Evolutionary conservation across 2,888 invertebrate genomes (phyloP).

Genomic region (Rhagonycha fulva): DNA sequence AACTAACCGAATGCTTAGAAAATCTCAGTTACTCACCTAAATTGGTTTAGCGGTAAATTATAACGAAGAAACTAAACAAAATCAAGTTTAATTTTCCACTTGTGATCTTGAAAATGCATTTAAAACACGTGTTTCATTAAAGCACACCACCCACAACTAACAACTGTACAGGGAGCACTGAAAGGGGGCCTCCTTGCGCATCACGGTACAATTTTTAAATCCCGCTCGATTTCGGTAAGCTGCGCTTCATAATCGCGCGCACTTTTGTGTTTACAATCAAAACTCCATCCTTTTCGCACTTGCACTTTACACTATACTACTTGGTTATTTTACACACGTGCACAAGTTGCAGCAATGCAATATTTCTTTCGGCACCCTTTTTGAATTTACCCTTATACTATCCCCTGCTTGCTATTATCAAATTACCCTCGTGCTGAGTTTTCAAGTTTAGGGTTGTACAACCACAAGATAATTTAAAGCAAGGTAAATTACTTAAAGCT

Average conservation of each 20-base stretch:
- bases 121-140: constrained; percentile 34
- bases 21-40: background rate
- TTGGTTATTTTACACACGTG: constrained; percentile 7
- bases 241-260: constrained; percentile 35
- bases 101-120: constrained; percentile 8
- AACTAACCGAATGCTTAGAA: background rate
- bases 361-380: constrained; percentile 23
- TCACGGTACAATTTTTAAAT: constrained; percentile 39
- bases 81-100: background rate
- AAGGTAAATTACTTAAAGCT: constrained; percentile 3
- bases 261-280: constrained; percentile 35
- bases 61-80: background rate
- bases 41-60: background rate
- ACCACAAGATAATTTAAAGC: background rate
- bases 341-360: constrained; percentile 15
- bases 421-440: constrained; percentile 25
- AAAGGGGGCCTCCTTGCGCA: constrained; percentile 31
- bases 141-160: constrained; percentile 36
- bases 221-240: constrained; percentile 39
- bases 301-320: background rate
- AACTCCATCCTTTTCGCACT: constrained; percentile 17
- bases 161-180: constrained; percentile 38
- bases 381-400: constrained; percentile 8
- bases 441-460: constrained; percentile 12
- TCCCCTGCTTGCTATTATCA: constrained; percentile 14